Evolutionary conservation across 2,797 vertebrate genomes (phyloP).

Genomic region (Coranthus polyacanthus): DNA sequence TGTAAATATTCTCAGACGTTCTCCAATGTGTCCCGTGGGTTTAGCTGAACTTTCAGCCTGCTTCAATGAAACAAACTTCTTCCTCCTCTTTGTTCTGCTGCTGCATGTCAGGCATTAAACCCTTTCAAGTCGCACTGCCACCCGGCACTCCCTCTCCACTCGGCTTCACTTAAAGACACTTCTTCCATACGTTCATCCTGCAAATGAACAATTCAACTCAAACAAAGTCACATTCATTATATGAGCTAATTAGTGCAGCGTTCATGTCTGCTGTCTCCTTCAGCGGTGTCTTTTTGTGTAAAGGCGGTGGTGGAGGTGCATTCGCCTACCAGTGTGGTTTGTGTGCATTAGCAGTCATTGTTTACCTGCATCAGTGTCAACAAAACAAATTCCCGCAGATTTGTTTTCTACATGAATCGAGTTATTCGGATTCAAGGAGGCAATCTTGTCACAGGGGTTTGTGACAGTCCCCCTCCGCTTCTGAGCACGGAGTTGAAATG

Average conservation of each 20-base stretch:
- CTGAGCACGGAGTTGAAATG: conserved; percentile 40
- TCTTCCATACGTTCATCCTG: conserved; percentile 29
- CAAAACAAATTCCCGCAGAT: conserved; percentile 36
- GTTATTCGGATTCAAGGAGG: no score
- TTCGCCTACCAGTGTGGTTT: not conserved
- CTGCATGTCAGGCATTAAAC: conserved; percentile 61
- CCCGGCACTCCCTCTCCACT: conserved; percentile 32
- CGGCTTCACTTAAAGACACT: conserved; percentile 34
- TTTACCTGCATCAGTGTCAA: conserved; percentile 49
- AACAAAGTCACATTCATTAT: conserved; percentile 40
- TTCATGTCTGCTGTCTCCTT: conserved; percentile 27
- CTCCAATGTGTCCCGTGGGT: conserved; percentile 69
- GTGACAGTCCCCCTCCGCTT: no score
- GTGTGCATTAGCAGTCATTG: conserved; percentile 3
- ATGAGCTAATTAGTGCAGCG: conserved; percentile 54
- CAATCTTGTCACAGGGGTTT: no score
- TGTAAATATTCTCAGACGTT: conserved; percentile 75
- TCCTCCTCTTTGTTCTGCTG: conserved; percentile 62
- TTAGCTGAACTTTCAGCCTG: conserved; percentile 66
- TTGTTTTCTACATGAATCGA: conserved; percentile 6
- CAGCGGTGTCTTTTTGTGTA: conserved; percentile 18
- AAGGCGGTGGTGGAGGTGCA: no score
- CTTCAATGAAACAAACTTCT: conserved; percentile 63
- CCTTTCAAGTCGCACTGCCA: no score
- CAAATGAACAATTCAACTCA: conserved; percentile 56